phyloP scores from a whole-genome alignment of 1,140 invertebrate species.

The Diplogasteroides magnus region DNA sequence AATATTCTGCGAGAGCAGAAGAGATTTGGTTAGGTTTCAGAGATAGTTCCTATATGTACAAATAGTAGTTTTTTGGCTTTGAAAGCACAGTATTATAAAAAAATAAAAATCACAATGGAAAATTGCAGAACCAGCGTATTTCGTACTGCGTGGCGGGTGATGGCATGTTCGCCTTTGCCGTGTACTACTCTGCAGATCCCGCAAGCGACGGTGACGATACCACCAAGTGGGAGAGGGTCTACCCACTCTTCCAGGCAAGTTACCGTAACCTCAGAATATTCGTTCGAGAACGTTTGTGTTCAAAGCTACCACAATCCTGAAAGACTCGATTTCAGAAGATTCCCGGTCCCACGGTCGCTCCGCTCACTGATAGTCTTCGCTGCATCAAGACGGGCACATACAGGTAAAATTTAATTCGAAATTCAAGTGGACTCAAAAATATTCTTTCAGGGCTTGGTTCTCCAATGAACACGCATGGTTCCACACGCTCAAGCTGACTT shows the following conservation, averaged over 20 bases:
- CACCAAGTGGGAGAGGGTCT: constrained; percentile 31
- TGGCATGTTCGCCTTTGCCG: constrained; percentile 50
- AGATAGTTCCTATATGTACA: too few species aligned
- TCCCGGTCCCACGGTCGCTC: constrained; percentile 50
- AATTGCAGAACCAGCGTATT: too few species aligned
- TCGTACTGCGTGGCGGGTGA: constrained; percentile 46
- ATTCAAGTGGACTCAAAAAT: background rate
- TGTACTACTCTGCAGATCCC: constrained; percentile 30
- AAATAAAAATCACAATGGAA: too few species aligned
- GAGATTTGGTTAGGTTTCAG: too few species aligned
- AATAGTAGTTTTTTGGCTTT: too few species aligned
- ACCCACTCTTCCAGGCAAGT: constrained; percentile 49
- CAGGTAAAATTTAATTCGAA: constrained; percentile 3
- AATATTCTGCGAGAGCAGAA: too few species aligned
- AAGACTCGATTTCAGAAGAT: constrained; percentile 44
- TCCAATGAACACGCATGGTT: constrained; percentile 55
- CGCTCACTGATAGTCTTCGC: constrained; percentile 37
- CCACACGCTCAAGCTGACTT: constrained; percentile 45
- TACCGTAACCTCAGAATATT: background rate
- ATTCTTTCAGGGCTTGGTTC: constrained; percentile 43
- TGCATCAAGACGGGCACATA: constrained; percentile 37
- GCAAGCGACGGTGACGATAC: constrained; percentile 29
- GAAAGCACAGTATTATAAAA: too few species aligned
- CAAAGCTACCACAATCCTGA: constrained; percentile 16
- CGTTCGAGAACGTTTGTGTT: background rate